Base-by-base conservation (phyloP, 2,113 vertebrate genomes). In the Neodontobutis hainanensis region DNA sequence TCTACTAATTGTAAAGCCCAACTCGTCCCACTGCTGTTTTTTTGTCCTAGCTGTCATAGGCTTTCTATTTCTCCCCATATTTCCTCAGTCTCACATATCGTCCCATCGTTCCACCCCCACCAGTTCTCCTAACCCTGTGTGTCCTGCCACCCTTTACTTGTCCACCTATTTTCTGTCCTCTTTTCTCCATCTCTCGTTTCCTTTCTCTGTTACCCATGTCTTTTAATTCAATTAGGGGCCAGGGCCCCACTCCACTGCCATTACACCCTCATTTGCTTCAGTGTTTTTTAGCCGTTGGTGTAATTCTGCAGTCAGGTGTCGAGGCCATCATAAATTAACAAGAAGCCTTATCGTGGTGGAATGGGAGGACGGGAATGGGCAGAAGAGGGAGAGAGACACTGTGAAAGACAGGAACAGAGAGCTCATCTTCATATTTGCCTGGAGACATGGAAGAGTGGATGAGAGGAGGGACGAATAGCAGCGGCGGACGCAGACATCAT, bases 221-320 rank as follows among this genome's bases (percentile, higher is more conserved):
- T 96, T 96, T 97, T 98, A 97, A 97, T 98, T 98, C 94, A 97
- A 96, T 98, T 97, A 98, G 93, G 93, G 89, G 84, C 92, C 91
- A 92, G 92, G 94, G 87, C 87, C 95, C 92, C 89, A 92, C 91
- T 95, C 90, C 83, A 81, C 90, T 92, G 93, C 94, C 93, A 94
- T 96, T 96, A 95, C 92, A 92, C 86, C 90, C 93, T 94, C 93
- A 94, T 96, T 95, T 95, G 91, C 92, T 88, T 92, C 92, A 90
- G 89, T 82, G 81, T 88, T 88, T 90, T 90, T 85, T 83, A 90
- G 92, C 93, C 90, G 87, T 83, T 85, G 74, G 88, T 88, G 91
- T 94, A 94, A 95, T 94, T 92, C 92, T 91, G 88, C 87, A 90
- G 91, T 90, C 89, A 77, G 38, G 90, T 88, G 84, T 90, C 85